phyloP scores from a whole-genome alignment of 2,113 vertebrate genomes.

The Hypomesus transpacificus region DNA sequence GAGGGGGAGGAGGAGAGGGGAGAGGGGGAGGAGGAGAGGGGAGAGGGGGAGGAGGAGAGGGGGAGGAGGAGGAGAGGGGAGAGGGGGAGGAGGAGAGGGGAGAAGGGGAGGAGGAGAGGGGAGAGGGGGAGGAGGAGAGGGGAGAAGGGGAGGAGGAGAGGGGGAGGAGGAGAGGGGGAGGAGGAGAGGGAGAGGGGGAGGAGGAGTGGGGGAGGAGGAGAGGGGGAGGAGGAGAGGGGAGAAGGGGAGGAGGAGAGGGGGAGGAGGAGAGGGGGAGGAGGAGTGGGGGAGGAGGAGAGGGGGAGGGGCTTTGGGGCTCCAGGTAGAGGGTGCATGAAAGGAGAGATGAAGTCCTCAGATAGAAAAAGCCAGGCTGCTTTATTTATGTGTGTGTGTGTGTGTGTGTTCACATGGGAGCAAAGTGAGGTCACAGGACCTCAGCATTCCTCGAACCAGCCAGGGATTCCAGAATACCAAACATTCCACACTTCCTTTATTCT shows the following conservation, averaged over 20 bases:
- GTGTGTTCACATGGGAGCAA: conserved; percentile 9
- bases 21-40: no score
- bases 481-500: conserved; percentile 41
- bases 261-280: no score
- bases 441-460: conserved; percentile 34
- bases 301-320: background rate
- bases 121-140: conserved; percentile 21
- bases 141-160: background rate
- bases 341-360: no score
- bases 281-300: no score
- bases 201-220: background rate
- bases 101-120: conserved; percentile 70
- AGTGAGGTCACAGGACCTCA: conserved; percentile 42
- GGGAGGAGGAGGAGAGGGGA: no score
- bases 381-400: conserved; percentile 3
- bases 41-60: no score
- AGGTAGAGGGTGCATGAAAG: background rate
- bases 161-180: no score
- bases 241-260: no score
- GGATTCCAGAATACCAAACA: conserved; percentile 31
- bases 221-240: background rate
- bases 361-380: no score
- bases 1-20: no score
- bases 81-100: no score
- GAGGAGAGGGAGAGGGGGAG: background rate